A percentile compares a stretch with the other conserved stretches of the same genome.
Conservation (phyloP, 2,888 invertebrate species). For the Rotaria socialis region DNA sequence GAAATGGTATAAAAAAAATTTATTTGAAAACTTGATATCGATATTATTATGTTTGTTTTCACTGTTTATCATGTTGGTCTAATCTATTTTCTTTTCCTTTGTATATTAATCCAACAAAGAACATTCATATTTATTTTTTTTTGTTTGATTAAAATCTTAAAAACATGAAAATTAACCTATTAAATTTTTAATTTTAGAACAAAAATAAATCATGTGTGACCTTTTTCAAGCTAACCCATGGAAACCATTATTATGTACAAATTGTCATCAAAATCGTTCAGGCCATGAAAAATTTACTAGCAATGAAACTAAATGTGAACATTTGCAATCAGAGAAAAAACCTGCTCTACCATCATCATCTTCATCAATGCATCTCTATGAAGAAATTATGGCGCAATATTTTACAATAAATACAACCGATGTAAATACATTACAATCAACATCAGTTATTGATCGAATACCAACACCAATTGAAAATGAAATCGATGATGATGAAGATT, state of each 20-base stretch:
- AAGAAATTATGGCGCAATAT: slow-evolving; percentile 36
- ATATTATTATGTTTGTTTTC: neutral
- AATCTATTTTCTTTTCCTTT: neutral
- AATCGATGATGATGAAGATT: neutral
- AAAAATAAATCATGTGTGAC: slow-evolving; percentile 4
- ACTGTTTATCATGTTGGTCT: neutral
- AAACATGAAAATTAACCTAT: neutral
- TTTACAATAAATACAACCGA: neutral
- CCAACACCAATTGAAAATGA: neutral
- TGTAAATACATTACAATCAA: neutral
- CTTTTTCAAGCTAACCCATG: slow-evolving; percentile 19
- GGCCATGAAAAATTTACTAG: neutral
- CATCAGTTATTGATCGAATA: neutral
- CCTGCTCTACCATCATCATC: neutral
- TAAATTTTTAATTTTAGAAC: neutral
- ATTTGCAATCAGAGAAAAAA: neutral
- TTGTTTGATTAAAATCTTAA: neutral
- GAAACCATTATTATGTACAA: slow-evolving; percentile 20
- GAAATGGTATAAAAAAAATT: neutral
- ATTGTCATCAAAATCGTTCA: slow-evolving; percentile 32
- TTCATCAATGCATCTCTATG: slow-evolving; percentile 28
- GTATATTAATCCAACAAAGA: neutral
- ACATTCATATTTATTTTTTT: neutral
- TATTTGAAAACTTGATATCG: no score
- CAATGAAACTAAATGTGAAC: neutral